Conservation (phyloP, 2,797 vertebrate genomes). For the Numenius phaeopus region DNA sequence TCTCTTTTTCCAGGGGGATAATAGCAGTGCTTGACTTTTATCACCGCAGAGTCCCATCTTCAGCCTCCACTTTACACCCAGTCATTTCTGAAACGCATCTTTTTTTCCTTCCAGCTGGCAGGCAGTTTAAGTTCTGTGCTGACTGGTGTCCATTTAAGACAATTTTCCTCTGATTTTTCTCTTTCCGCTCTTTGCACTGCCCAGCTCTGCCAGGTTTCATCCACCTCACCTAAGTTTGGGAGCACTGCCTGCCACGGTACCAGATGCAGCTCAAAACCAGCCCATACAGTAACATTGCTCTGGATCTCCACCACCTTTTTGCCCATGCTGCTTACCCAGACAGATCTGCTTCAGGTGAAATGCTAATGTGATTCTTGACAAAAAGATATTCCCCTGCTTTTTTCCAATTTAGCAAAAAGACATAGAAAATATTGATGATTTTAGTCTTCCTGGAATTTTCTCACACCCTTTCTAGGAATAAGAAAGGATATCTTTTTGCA, state of each 20-base stretch:
- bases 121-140: not conserved
- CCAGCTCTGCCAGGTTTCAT: not conserved
- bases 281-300: not conserved
- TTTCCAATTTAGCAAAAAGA: not conserved
- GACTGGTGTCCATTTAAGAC: not conserved
- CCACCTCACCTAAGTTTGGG: no score
- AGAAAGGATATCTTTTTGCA: constrained; percentile 29
- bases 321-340: not conserved
- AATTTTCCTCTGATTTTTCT: not conserved
- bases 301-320: not conserved
- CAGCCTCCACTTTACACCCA: not conserved
- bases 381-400: not conserved
- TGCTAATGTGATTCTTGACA: not conserved
- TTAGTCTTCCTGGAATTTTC: not conserved
- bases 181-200: not conserved
- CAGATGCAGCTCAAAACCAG: not conserved
- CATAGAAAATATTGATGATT: not conserved
- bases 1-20: not conserved
- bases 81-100: not conserved
- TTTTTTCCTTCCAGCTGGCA: not conserved
- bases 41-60: not conserved
- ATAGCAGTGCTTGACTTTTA: not conserved
- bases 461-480: constrained; percentile 7
- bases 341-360: not conserved
- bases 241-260: not conserved